Evolutionary conservation across 2,888 invertebrate species (phyloP).

Genomic region (Troides aeacus): DNA sequence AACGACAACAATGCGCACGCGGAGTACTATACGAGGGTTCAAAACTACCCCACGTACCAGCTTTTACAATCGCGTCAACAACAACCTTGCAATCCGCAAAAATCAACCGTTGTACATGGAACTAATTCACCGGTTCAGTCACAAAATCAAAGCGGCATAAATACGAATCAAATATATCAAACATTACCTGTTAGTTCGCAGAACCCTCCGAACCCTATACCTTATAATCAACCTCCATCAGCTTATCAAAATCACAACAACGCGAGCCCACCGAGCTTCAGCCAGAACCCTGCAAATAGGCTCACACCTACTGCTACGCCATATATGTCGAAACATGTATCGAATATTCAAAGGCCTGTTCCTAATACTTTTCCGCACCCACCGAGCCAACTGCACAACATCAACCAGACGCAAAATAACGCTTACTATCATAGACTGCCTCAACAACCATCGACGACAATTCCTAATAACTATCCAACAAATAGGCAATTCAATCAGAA

Average conservation of each 20-base stretch:
- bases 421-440: slow-evolving; percentile 69
- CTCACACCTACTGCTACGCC: slow-evolving; percentile 61
- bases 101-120: slow-evolving; percentile 57
- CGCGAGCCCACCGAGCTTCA: slow-evolving; percentile 68
- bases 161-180: slow-evolving; percentile 63
- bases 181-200: slow-evolving; percentile 56
- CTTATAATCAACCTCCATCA: slow-evolving; percentile 65
- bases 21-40: slow-evolving; percentile 62
- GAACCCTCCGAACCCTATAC: slow-evolving; percentile 59
- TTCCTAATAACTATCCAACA: slow-evolving; percentile 48
- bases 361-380: slow-evolving; percentile 66
- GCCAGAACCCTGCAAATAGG: slow-evolving; percentile 67
- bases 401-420: slow-evolving; percentile 61
- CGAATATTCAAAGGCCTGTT: slow-evolving; percentile 55
- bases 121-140: slow-evolving; percentile 54
- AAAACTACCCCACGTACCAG: slow-evolving; percentile 66
- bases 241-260: slow-evolving; percentile 59
- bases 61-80: slow-evolving; percentile 59
- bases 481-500: slow-evolving; percentile 56
- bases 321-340: slow-evolving; percentile 56
- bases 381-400: slow-evolving; percentile 59
- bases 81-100: slow-evolving; percentile 62
- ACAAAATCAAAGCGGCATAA: slow-evolving; percentile 45
- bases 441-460: slow-evolving; percentile 50
- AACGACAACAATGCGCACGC: slow-evolving; percentile 59